Base-by-base conservation (phyloP, 2,888 invertebrate species). In the Tetropium fuscum region DNA sequence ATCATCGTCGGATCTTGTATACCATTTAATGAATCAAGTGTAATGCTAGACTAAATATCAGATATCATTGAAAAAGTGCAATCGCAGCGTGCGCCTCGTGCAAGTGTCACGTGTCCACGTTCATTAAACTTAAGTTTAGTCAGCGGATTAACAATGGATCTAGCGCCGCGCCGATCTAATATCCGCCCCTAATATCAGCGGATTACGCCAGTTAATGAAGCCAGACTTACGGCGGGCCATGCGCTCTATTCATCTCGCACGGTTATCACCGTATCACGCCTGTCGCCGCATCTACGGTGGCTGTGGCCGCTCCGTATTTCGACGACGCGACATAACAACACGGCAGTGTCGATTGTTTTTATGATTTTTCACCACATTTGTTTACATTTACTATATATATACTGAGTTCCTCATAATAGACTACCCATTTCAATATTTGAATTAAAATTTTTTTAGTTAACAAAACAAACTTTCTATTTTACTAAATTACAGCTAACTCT, bases 171-270 rank as follows among this genome's bases (percentile, higher is more conserved):
- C n/a, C n/a, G n/a, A n/a, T n/a, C n/a, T n/a, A n/a, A 58, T 67
- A 62, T 60, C 75, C 78, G 74, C 77, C 77, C 75, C 73, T 69
- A 58, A 70, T 74, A 77, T 78, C 74, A 74, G 61, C 63, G 73
- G 74, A 74, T 77, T 76, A 75, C 68, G 62, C 58, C 73, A 65
- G 70, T 77, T 78, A 78, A 78, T 77, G 74, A 77, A 77, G 75
- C 69, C 72, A 64, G 66, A 66, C 70, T 70, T 63, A 63, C 69
- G 73, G 58, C 70, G 58, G 58, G 66, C 60, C 72, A 62, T 60
- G 59, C 65, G 66, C 63, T 15, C 34, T 60, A 66, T 68, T 60
- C 64, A 62, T 66, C 54, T 58, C 47, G 22, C 13, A 20, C 20
- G 19, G 60, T 59, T 55, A 60, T 65, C 58, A 34, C 55, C 51